Base-by-base conservation (phyloP, 64 coral and sea anemone species). In the Stylophora pistillata region DNA sequence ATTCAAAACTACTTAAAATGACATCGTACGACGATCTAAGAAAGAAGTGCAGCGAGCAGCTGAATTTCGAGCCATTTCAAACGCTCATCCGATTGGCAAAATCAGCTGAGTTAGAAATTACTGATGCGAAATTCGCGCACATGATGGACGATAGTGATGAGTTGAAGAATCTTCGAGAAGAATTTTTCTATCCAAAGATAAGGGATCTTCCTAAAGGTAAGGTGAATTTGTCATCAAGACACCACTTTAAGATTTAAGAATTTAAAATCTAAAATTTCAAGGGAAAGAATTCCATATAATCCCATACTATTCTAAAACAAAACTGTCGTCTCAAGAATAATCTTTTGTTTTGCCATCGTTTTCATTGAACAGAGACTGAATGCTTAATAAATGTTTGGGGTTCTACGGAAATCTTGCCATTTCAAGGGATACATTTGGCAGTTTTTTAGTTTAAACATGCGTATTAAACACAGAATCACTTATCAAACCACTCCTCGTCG, bases 181-280 rank as follows among this genome's bases (percentile, higher is more conserved):
- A 96, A 13, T 96, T 96, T 61, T 61, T 72, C 37, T 96, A 96
- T 65, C 94, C 94, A 0, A 72, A 74, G 37, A 92, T 89, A 28
- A 92, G 92, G 72, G 86, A 96, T 33, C 63, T 92, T 9, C 94
- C 94, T 14, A 17, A 23, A 72, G 94, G 94, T 96, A 20, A 89
- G 78, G 21, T 65, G 23, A 12, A 81, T 13, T 32, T 17, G 27
- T 16, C 3, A 41, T 9, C 52, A 0, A 4, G 86, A 27, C 56
- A 54, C 29, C 10, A 88, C 6, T 23, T 74, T 74, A 56, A 23
- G 21, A 47, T 30, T 75, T 25, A 55, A 60, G n/a, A 23, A 15
- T 76, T 53, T 54, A 53, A 76, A 23, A 15, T 76, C n/a, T 54
- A 53, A 76, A 27, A 53, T 55, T 53, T 77, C 15, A 70, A 21